Evolutionary conservation across 2,888 invertebrate species (phyloP).

Genomic region (Cyclophora albipunctata): DNA sequence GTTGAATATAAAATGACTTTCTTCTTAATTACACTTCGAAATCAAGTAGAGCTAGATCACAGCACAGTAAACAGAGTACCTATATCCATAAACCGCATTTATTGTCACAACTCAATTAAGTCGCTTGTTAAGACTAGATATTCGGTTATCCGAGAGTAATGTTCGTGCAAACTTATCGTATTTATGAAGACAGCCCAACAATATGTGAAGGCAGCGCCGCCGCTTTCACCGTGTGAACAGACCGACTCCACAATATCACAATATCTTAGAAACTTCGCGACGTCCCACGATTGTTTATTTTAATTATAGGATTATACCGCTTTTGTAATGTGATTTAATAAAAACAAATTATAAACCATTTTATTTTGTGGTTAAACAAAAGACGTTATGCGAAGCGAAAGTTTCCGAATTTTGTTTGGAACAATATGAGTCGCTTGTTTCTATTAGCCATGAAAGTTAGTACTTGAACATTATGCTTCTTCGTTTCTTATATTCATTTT

Average conservation of each 20-base stretch:
- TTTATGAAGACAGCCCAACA: background rate
- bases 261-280: slow-evolving; percentile 13
- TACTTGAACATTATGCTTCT: too few relatives aligned
- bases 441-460: too few relatives aligned
- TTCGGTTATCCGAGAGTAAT: background rate
- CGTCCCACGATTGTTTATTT: slow-evolving; percentile 15
- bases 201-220: slow-evolving; percentile 15
- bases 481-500: too few relatives aligned
- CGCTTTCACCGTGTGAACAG: slow-evolving; percentile 36
- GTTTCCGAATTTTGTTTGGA: too few relatives aligned
- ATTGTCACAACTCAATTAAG: too few relatives aligned
- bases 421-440: too few relatives aligned
- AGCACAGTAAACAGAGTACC: too few relatives aligned
- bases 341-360: slow-evolving; percentile 1
- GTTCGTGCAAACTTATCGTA: background rate
- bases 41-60: too few relatives aligned
- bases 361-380: background rate
- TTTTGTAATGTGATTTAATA: slow-evolving; percentile 19
- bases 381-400: background rate
- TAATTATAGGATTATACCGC: slow-evolving; percentile 16
- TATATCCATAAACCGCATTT: too few relatives aligned
- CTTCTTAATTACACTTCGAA: too few relatives aligned
- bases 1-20: too few relatives aligned
- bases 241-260: slow-evolving; percentile 24
- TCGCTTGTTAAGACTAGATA: background rate